These are phyloP conservation scores for Altica lythri DNA, from an alignment of 2,888 invertebrate species.

Conservation along the genomic window DNA sequence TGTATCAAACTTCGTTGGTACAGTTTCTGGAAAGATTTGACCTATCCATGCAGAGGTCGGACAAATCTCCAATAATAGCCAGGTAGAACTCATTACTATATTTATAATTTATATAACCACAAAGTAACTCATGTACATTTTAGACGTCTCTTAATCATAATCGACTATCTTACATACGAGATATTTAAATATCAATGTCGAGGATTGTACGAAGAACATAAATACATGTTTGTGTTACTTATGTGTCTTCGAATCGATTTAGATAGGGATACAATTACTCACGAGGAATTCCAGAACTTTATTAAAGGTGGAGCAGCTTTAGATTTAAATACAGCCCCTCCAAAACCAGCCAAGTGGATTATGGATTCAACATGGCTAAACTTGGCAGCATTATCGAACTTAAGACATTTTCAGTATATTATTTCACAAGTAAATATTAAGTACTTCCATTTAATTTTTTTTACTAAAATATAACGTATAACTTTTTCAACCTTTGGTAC, in stretches of 20 bases:
- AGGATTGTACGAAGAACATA: conserved; percentile 83
- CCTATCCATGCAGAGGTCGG: conserved; percentile 75
- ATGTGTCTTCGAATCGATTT: conserved; percentile 83
- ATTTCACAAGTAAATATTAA: conserved; percentile 63
- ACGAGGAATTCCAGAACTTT: conserved; percentile 82
- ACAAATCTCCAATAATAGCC: conserved; percentile 66
- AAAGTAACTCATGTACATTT: too few relatives aligned
- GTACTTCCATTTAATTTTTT: neutral
- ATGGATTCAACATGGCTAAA: conserved; percentile 88
- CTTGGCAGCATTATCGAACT: conserved; percentile 72
- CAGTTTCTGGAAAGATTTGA: conserved; percentile 88
- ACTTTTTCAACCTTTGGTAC: too few relatives aligned
- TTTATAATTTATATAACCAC: neutral
- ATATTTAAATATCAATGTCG: conserved; percentile 79
- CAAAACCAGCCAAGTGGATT: conserved; percentile 83
- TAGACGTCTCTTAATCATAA: conserved; percentile 72
- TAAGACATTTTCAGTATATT: conserved; percentile 71
- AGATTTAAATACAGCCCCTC: conserved; percentile 79
- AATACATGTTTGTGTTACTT: conserved; percentile 80
- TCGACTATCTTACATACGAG: conserved; percentile 81
- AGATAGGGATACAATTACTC: conserved; percentile 68
- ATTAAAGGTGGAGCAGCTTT: conserved; percentile 78
- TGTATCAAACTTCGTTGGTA: conserved; percentile 88
- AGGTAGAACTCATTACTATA: conserved; percentile 46
- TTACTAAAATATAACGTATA: too few relatives aligned